phyloP scores from a whole-genome alignment of 2,797 vertebrate genomes.

The Ptychobarbus kaznakovi region DNA sequence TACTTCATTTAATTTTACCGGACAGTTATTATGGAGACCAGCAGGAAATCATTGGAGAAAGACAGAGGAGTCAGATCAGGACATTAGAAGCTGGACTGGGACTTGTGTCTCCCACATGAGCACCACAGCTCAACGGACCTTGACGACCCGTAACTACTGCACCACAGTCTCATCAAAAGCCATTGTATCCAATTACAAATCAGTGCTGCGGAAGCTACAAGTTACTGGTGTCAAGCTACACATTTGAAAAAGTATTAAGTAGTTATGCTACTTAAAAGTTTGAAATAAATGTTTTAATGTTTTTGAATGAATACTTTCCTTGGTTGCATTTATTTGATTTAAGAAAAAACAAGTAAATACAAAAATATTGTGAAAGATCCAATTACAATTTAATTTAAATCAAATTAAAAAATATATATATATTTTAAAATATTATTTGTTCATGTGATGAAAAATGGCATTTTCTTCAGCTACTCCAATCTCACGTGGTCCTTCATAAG shows the following conservation, averaged over 20 bases:
- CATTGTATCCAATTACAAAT: background rate
- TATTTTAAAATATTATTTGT: background rate
- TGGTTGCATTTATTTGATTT: background rate
- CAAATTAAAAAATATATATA: too few relatives aligned
- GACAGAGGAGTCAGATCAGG: background rate
- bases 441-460: background rate
- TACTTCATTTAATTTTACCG: slow-evolving; percentile 69
- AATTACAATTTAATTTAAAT: background rate
- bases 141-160: background rate
- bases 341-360: too few relatives aligned
- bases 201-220: background rate
- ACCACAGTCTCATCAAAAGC: background rate
- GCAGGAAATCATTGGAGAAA: background rate
- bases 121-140: background rate
- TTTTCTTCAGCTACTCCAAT: too few relatives aligned
- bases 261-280: background rate
- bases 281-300: background rate
- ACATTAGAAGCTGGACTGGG: background rate
- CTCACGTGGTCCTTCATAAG: too few relatives aligned
- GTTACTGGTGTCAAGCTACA: background rate
- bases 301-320: background rate
- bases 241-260: background rate
- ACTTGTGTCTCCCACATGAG: background rate
- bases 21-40: slow-evolving; percentile 28
- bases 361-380: background rate